Evolutionary conservation across 2,888 invertebrate genomes (phyloP).

Genomic region (Hedychridium roseum): DNA sequence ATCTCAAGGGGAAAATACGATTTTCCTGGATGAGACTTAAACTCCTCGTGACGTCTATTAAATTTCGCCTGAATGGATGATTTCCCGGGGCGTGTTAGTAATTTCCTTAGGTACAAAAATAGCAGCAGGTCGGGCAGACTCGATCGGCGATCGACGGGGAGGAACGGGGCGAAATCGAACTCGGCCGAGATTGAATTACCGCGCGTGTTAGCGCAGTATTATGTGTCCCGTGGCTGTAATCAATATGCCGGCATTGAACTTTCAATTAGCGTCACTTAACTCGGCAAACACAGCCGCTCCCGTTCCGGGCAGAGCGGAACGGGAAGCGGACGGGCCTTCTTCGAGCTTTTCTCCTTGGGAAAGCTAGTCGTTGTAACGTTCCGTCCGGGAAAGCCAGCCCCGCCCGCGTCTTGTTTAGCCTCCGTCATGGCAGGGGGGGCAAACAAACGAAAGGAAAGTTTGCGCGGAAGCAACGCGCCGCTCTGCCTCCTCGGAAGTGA

Average conservation of each 20-base stretch:
- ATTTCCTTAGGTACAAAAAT: no score
- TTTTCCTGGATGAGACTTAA: no score
- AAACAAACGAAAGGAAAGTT: no score
- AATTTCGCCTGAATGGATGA: no score
- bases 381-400: constrained; percentile 8
- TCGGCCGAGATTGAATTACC: constrained; percentile 47
- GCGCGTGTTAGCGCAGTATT: constrained; percentile 42
- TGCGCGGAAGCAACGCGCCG: no score
- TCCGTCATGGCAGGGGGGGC: no score
- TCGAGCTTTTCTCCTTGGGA: background rate
- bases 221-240: constrained; percentile 48
- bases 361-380: no score
- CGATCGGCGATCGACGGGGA: constrained; percentile 3
- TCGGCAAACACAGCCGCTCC: constrained; percentile 58
- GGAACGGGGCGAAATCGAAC: constrained; percentile 3
- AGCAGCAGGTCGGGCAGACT: constrained; percentile 14
- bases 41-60: no score
- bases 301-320: constrained; percentile 32
- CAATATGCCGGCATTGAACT: constrained; percentile 57
- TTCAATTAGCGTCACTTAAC: constrained; percentile 63
- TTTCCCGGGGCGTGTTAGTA: no score
- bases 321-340: background rate
- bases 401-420: constrained; percentile 16
- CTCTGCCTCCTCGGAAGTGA: no score
- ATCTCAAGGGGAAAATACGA: no score